phyloP scores from a whole-genome alignment of 2,888 invertebrate species.

The Troides helena region DNA sequence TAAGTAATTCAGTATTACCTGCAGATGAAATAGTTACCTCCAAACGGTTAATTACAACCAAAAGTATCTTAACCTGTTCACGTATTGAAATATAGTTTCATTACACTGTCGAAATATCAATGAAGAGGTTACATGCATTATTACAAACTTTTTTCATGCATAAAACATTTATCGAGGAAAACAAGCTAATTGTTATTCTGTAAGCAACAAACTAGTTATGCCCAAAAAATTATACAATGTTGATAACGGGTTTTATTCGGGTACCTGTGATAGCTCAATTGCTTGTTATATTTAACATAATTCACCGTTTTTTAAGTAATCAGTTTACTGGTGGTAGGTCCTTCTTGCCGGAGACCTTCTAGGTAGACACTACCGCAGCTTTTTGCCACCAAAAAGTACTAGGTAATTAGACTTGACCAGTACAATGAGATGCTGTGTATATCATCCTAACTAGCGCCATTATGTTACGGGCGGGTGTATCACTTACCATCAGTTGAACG shows the following conservation, averaged over 20 bases:
- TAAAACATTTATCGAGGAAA: background rate
- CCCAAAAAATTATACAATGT: background rate
- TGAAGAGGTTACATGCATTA: constrained; percentile 2
- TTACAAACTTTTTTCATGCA: background rate
- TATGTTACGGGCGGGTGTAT: too few species aligned
- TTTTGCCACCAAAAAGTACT: too few species aligned
- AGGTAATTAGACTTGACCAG: too few species aligned
- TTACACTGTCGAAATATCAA: constrained; percentile 4
- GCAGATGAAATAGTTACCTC: background rate
- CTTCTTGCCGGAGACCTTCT: too few species aligned
- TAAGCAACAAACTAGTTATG: background rate
- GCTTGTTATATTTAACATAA: background rate
- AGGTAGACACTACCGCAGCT: too few species aligned
- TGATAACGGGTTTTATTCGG: background rate
- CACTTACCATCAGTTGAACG: too few species aligned
- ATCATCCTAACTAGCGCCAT: too few species aligned
- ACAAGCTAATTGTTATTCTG: background rate
- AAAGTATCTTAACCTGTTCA: background rate
- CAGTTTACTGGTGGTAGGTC: background rate
- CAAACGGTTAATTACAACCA: background rate
- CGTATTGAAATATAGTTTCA: too few species aligned
- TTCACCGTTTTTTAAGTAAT: background rate
- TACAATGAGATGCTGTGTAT: too few species aligned
- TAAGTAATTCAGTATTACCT: background rate
- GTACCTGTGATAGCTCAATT: background rate